phyloP scores from a whole-genome alignment of 2,113 vertebrate genomes.

The Dromas ardeola region DNA sequence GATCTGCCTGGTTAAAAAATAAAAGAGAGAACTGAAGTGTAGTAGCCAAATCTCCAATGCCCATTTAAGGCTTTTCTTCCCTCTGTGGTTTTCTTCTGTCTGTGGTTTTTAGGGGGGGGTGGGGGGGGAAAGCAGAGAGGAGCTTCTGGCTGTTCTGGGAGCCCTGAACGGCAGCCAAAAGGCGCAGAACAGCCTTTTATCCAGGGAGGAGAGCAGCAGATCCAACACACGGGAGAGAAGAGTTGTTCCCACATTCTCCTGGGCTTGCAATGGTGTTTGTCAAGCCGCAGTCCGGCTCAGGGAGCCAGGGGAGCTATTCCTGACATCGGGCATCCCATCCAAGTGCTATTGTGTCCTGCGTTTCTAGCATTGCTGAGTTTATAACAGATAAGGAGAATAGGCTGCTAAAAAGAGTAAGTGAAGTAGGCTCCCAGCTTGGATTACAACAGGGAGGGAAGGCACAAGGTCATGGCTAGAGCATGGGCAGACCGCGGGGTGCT shows the following conservation, averaged over 20 bases:
- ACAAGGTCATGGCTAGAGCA: neutral
- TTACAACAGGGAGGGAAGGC: conserved; percentile 1
- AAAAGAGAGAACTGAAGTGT: neutral
- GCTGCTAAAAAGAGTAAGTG: conserved; percentile 20
- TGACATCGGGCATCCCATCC: neutral
- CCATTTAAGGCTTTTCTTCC: conserved; percentile 43
- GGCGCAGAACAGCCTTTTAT: neutral
- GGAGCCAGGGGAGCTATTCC: neutral
- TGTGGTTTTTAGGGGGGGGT: neutral
- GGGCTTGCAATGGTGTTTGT: neutral
- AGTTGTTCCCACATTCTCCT: neutral
- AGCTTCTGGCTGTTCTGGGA: neutral
- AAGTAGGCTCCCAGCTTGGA: neutral
- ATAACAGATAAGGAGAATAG: conserved; percentile 26
- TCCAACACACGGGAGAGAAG: neutral
- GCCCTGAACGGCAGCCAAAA: neutral
- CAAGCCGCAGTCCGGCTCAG: neutral
- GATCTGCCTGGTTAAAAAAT: conserved; percentile 26
- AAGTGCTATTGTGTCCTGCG: neutral
- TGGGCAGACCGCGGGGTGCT: neutral
- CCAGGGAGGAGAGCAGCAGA: neutral
- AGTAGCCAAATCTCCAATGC: conserved; percentile 12
- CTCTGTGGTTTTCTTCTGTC: conserved; percentile 9
- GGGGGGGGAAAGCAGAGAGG: neutral
- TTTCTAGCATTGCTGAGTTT: conserved; percentile 24